Conservation (phyloP, 2,888 invertebrate species). For the Ectemnius cavifrons region DNA sequence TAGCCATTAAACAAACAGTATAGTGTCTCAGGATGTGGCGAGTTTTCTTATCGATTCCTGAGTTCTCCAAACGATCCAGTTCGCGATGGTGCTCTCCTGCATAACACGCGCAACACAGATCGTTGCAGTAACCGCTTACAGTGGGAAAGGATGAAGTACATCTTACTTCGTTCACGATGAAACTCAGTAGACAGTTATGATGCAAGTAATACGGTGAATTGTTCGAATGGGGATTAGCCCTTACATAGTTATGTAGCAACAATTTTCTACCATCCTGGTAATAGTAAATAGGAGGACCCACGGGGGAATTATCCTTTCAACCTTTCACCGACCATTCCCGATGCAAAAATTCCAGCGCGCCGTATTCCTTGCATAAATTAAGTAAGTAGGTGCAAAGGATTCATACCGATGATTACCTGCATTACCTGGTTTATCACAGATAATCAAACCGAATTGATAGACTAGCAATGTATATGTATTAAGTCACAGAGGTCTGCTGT, state of each 20-base stretch:
- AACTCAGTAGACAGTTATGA: not conserved
- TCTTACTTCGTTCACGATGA: slow-evolving; percentile 1
- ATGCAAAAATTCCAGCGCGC: too few relatives aligned
- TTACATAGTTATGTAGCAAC: too few relatives aligned
- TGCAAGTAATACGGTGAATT: slow-evolving; percentile 2
- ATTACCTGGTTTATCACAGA: too few relatives aligned
- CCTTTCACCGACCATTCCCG: too few relatives aligned
- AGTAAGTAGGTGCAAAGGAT: too few relatives aligned
- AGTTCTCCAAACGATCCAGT: slow-evolving; percentile 5
- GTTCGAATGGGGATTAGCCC: too few relatives aligned
- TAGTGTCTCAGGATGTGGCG: slow-evolving; percentile 14
- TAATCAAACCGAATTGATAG: too few relatives aligned
- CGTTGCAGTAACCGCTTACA: slow-evolving; percentile 2
- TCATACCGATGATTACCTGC: too few relatives aligned
- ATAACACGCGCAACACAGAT: not conserved
- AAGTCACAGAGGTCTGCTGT: not conserved
- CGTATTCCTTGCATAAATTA: too few relatives aligned
- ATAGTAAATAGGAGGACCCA: too few relatives aligned
- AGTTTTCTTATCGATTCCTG: slow-evolving; percentile 11
- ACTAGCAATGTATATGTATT: not conserved
- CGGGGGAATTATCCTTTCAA: too few relatives aligned
- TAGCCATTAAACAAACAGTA: slow-evolving; percentile 15
- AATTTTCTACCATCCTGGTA: too few relatives aligned
- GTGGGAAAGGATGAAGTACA: slow-evolving; percentile 3
- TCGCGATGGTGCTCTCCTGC: slow-evolving; percentile 14